A percentile compares a stretch with the other conserved stretches of the same genome.
These are phyloP conservation scores for Tryphoninae sp. DNA, from an alignment of 2,888 invertebrate species.

Conservation along the genomic window DNA sequence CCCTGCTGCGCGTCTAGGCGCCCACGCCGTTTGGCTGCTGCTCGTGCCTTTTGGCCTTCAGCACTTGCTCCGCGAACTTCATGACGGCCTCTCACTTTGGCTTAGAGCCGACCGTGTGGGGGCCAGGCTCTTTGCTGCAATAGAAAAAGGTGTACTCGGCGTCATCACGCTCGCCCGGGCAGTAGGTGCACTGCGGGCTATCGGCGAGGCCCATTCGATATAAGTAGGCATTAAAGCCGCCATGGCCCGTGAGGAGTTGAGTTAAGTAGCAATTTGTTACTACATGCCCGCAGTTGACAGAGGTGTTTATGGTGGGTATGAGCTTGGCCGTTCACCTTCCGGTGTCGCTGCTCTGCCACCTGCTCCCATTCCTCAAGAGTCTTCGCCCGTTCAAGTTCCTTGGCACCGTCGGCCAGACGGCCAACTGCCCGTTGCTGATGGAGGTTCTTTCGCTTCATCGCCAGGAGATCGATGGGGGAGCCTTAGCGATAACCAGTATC, in stretches of 20 bases:
- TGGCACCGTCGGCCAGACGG: neutral
- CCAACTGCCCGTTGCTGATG: neutral
- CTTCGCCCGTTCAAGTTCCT: conserved; percentile 25
- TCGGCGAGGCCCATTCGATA: neutral
- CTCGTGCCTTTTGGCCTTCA: neutral
- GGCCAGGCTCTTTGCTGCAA: conserved; percentile 4
- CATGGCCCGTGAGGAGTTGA: conserved; percentile 66
- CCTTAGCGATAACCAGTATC: conserved; percentile 60
- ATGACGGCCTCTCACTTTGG: conserved; percentile 2
- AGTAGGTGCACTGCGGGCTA: conserved; percentile 11
- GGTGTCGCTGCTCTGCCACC: conserved; percentile 26
- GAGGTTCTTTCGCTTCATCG: conserved; percentile 34
- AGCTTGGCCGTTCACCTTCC: conserved; percentile 42
- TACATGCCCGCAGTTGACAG: conserved; percentile 24
- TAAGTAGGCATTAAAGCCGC: conserved; percentile 62
- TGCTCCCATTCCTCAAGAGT: conserved; percentile 32
- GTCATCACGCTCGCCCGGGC: neutral
- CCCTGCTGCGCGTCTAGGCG: conserved; percentile 4
- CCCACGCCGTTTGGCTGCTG: neutral
- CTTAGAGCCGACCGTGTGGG: conserved; percentile 17
- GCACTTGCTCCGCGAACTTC: neutral
- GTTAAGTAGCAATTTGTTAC: conserved; percentile 62
- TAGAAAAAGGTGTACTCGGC: conserved; percentile 19
- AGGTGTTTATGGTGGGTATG: conserved; percentile 21
- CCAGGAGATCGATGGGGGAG: conserved; percentile 60